Percentiles rank a stretch among this genome's conserved stretches.
Evolutionary conservation across 1,140 invertebrate genomes (phyloP).

Genomic region (Aricia agestis): DNA sequence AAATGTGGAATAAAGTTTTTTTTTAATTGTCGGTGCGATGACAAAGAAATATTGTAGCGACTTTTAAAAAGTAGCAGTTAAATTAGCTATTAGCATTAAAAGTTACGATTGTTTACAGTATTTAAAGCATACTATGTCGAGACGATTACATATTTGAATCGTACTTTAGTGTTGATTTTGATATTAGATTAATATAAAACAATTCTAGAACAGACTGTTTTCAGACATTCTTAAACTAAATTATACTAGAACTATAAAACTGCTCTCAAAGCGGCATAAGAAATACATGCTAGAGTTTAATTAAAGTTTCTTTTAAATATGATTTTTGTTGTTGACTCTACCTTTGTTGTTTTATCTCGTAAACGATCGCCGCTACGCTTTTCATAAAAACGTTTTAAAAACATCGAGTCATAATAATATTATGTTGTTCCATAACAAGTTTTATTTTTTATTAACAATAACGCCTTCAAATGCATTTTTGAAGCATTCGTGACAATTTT

Average conservation of each 20-base stretch:
- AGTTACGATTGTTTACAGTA: neutral
- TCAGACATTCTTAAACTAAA: neutral
- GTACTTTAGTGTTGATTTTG: neutral
- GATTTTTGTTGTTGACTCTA: conserved; percentile 41
- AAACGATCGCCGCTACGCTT: conserved; percentile 26
- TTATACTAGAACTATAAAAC: neutral
- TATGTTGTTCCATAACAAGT: neutral
- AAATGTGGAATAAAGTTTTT: conserved; percentile 1
- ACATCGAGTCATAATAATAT: neutral
- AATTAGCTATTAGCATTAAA: neutral
- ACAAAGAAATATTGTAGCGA: neutral
- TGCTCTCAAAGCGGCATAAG: conserved; percentile 15
- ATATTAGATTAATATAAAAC: neutral
- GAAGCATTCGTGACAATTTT: too few relatives aligned
- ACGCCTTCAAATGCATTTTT: too few relatives aligned
- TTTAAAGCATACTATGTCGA: neutral
- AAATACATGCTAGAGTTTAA: conserved; percentile 44
- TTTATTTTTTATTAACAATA: too few relatives aligned
- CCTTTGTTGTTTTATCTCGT: conserved; percentile 53
- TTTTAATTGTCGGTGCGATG: neutral
- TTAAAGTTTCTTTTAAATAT: conserved; percentile 66
- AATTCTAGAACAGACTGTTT: neutral
- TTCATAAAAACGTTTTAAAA: neutral
- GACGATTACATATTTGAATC: neutral
- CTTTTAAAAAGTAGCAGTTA: neutral